A percentile compares a stretch with the other conserved stretches of the same genome.
Conservation (phyloP, 2,888 invertebrate species). For the Diplolepis rosae region DNA sequence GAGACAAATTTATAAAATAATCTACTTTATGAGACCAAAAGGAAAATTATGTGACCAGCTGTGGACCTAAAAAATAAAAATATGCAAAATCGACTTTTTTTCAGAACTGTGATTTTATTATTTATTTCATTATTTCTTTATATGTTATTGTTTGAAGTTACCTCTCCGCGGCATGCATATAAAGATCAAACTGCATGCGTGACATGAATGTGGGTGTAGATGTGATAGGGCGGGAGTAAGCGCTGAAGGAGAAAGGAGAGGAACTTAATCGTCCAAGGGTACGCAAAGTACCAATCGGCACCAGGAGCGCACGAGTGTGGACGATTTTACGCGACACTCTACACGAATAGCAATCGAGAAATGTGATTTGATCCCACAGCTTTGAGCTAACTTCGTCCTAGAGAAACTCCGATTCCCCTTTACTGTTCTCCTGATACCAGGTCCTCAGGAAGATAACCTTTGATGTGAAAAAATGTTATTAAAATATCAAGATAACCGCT, state of each 20-base stretch:
- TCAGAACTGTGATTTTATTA: too few species aligned
- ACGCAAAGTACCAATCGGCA: conserved; percentile 69
- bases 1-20: too few species aligned
- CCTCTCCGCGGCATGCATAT: background rate
- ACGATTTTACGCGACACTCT: conserved; percentile 40
- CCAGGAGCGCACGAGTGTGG: conserved; percentile 67
- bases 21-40: too few species aligned
- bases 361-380: conserved; percentile 39
- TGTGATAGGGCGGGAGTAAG: background rate
- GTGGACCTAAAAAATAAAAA: too few species aligned
- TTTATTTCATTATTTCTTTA: too few species aligned
- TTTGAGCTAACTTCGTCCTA: conserved; percentile 39
- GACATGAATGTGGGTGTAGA: conserved; percentile 31
- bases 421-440: conserved; percentile 59
- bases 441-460: conserved; percentile 1
- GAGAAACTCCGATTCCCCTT: conserved; percentile 58
- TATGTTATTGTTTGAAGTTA: background rate
- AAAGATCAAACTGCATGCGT: conserved; percentile 14
- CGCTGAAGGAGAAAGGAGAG: conserved; percentile 1
- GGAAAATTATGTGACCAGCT: too few species aligned
- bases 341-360: conserved; percentile 17
- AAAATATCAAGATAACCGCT: background rate
- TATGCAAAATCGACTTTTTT: too few species aligned
- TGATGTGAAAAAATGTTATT: background rate
- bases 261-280: conserved; percentile 52